These are phyloP conservation scores for Papilio machaon DNA, from an alignment of 1,140 invertebrate species.

Conservation along the genomic window DNA sequence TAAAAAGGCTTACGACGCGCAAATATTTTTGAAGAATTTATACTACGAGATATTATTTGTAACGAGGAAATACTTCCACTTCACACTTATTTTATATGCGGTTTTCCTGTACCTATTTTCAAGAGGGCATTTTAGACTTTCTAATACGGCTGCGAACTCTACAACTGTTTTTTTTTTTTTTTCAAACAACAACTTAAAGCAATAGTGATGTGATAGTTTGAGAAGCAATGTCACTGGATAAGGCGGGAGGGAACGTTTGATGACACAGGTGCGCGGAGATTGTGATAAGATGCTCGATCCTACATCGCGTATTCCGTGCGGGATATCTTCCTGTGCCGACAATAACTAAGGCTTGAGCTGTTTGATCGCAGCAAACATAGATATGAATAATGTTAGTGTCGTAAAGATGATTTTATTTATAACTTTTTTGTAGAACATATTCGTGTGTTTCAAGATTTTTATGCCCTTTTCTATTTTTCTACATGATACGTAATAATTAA, in stretches of 20 bases:
- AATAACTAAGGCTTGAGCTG: slow-evolving; percentile 16
- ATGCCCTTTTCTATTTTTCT: neutral
- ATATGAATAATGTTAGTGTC: slow-evolving; percentile 1
- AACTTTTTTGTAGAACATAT: neutral
- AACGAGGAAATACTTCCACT: too few relatives aligned
- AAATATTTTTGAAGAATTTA: too few relatives aligned
- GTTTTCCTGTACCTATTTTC: too few relatives aligned
- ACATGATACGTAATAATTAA: neutral
- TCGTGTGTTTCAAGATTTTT: neutral
- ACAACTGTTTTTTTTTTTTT: too few relatives aligned
- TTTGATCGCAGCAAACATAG: slow-evolving; percentile 24
- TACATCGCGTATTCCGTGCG: slow-evolving; percentile 17
- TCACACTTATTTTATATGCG: too few relatives aligned
- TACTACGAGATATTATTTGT: too few relatives aligned
- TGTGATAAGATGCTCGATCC: slow-evolving; percentile 29
- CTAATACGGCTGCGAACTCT: too few relatives aligned
- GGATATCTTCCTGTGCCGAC: neutral
- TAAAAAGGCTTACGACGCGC: too few relatives aligned
- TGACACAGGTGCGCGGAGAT: slow-evolving; percentile 27
- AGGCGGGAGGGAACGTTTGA: slow-evolving; percentile 3
- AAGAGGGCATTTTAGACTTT: too few relatives aligned
- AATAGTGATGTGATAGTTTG: neutral
- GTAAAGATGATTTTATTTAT: slow-evolving; percentile 18
- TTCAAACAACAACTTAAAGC: neutral
- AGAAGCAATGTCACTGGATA: neutral